Base-by-base conservation (phyloP, 1,140 invertebrate species). In the Stegodyphus dumicola region DNA sequence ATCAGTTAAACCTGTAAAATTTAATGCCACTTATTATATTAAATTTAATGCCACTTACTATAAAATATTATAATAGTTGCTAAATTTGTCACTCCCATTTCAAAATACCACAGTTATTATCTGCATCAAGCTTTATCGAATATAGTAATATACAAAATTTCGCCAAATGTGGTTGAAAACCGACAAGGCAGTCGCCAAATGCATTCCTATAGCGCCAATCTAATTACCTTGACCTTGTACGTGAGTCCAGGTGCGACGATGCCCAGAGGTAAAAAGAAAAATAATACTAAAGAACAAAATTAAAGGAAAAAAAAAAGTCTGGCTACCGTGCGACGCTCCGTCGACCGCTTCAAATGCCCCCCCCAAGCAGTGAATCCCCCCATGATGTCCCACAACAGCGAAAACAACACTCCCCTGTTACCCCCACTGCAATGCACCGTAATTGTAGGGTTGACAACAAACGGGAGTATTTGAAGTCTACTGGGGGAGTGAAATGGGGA, bases 361-460 rank as follows among this genome's bases (percentile, higher is more conserved):
- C 65, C 65, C 65, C 6, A 7, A 9, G n/a, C 11, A 67, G 7
- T n/a, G 17, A 60, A 15, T 48, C 18, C 56, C 71, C 70, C 69
- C 15, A 17, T 18, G 7, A 5, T 6, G 6, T 64, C 56, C 10
- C 10, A 6, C 56, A 11, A 15, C 69, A 49, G 69, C 18, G 69
- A 71, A 71, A 71, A 71, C 71, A 74, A 52, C 52, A 15, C 33
- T 33, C 49, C 69, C 69, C 69, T 71, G 33, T 70, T 70, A 48
- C 7, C 18, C 33, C 7, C 18, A 7, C 64, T 77, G 11, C 13
- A 13, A 33, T 60, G 7, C 7, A 15, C 49, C 6, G 76, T 77
- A 81, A 81, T 81, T 81, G 79, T 18, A 74, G 79, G 79, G 54
- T 65, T 81, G 79, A 81, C 79, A 81, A 53, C 79, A 65, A 73